These are phyloP conservation scores for Sebastes diploproa DNA, from an alignment of 2,797 vertebrate genomes.

Conservation along the genomic window DNA sequence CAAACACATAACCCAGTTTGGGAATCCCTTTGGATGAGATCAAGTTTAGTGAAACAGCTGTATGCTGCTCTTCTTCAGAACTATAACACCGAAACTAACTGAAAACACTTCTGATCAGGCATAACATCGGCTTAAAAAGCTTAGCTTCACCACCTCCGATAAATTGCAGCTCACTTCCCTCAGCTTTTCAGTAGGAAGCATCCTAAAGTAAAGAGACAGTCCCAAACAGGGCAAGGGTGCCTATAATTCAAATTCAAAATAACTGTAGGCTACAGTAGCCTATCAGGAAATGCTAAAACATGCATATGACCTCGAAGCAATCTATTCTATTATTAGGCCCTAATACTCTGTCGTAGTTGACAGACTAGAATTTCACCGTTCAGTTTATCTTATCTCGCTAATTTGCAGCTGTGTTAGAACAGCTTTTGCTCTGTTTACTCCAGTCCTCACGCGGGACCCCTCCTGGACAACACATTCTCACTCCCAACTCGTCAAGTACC, in stretches of 20 bases:
- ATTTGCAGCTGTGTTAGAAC: background rate
- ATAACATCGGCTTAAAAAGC: background rate
- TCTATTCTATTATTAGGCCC: no score
- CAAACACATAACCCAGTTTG: background rate
- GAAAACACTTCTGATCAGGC: background rate
- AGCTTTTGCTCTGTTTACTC: background rate
- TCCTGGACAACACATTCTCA: no score
- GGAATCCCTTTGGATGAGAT: background rate
- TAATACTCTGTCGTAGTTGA: background rate
- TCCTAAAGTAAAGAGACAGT: background rate
- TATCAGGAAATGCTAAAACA: no score
- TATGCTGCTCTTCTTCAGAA: background rate
- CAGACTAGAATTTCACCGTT: background rate
- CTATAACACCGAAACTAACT: background rate
- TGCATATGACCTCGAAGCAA: no score
- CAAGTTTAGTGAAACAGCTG: background rate
- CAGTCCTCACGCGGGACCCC: rapidly evolving
- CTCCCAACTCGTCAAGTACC: no score
- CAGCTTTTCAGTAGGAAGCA: background rate
- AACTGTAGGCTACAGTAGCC: background rate
- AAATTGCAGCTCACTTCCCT: background rate
- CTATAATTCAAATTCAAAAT: background rate
- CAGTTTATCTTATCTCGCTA: background rate
- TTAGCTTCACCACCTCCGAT: background rate
- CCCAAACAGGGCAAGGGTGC: background rate